Evolutionary conservation across 1,140 invertebrate genomes (phyloP).

Genomic region (Drosophila prosaltans): DNA sequence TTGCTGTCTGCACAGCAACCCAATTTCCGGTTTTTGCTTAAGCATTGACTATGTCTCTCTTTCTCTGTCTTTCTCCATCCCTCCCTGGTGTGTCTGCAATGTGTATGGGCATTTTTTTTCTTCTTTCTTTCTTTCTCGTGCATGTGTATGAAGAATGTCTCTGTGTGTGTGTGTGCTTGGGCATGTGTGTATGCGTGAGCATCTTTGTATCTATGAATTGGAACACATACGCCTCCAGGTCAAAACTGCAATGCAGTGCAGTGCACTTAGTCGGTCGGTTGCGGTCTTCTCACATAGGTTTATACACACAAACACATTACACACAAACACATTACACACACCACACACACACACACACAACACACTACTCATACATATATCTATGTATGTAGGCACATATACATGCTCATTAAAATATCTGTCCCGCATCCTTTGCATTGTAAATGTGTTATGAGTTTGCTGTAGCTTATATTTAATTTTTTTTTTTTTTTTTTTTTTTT

Average conservation of each 20-base stretch:
- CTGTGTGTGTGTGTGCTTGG: conserved; percentile 2
- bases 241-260: conserved; percentile 72
- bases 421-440: conserved; percentile 53
- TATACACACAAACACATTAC: conserved; percentile 13
- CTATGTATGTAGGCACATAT: conserved; percentile 23
- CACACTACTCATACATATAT: conserved; percentile 12
- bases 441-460: conserved; percentile 77
- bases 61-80: not conserved
- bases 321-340: conserved; percentile 7
- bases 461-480: conserved; percentile 71
- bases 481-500: conserved; percentile 23
- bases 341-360: conserved; percentile 41
- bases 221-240: conserved; percentile 73
- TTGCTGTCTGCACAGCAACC: conserved; percentile 73
- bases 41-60: conserved; percentile 65
- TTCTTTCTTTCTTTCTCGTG: not conserved
- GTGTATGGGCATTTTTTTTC: conserved; percentile 6
- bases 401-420: conserved; percentile 72
- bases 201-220: conserved; percentile 61
- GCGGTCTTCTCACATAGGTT: conserved; percentile 48
- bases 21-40: conserved; percentile 80
- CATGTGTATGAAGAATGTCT: conserved; percentile 12
- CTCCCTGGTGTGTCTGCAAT: conserved; percentile 40
- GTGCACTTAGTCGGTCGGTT: conserved; percentile 50
- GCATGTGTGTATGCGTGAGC: conserved; percentile 18